Evolutionary conservation across 2,113 vertebrate genomes (phyloP).

Genomic region (Pedionomus torquatus): DNA sequence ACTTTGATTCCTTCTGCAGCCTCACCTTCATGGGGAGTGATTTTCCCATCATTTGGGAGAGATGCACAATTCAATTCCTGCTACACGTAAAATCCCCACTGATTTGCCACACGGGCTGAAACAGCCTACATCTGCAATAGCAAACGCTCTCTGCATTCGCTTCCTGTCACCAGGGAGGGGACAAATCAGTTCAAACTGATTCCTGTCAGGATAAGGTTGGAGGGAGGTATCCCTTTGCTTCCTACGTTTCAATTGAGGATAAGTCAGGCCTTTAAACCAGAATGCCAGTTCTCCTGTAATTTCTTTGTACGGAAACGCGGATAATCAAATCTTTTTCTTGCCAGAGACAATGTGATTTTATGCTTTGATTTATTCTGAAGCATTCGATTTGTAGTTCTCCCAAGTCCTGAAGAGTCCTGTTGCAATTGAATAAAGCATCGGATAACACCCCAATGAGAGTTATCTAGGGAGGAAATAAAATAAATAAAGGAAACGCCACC

Average conservation of each 20-base stretch:
- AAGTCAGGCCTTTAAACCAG: not conserved
- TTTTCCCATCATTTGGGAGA: conserved; percentile 22
- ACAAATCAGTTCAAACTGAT: conserved; percentile 17
- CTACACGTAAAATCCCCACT: not conserved
- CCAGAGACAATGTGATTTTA: conserved; percentile 51
- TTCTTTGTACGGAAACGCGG: conserved; percentile 21
- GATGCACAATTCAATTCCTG: conserved; percentile 17
- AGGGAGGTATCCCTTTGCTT: not conserved
- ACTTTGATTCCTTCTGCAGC: not conserved
- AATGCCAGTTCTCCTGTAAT: not conserved
- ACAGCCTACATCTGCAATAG: not conserved
- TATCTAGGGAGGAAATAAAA: not conserved
- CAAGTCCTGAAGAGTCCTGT: not conserved
- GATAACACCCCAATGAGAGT: not conserved
- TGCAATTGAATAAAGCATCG: conserved; percentile 14
- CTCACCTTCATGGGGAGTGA: conserved; percentile 52
- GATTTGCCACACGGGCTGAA: not conserved
- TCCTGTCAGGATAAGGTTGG: not conserved
- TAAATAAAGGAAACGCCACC: not conserved
- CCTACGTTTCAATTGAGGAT: conserved; percentile 6
- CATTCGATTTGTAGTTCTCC: not conserved
- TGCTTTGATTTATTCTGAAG: conserved; percentile 51
- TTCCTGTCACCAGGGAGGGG: not conserved
- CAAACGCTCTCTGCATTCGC: not conserved
- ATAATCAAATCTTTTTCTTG: conserved; percentile 49